Base-by-base conservation (phyloP, 2,113 vertebrate species). In the Sardina pilchardus region DNA sequence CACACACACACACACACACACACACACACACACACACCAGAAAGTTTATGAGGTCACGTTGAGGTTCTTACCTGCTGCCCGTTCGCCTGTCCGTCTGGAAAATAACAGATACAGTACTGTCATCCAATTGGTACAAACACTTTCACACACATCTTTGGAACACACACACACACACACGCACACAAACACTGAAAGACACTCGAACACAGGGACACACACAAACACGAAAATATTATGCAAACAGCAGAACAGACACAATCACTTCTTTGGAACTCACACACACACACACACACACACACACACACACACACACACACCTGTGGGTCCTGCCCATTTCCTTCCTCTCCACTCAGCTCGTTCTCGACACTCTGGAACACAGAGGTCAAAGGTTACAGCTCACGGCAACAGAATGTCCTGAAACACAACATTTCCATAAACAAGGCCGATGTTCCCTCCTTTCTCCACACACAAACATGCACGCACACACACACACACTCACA, bases 271-370 rank as follows among this genome's bases (percentile, higher is more conserved):
- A 42, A 53, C 43, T 26, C 59, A 44, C 26, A 45, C 45, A 47
- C 45, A 47, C 30, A 85, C 53, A 83, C 34, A 82, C 24, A 14
- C 3, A 85, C 24, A 34, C 45, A 30, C 45, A 75, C 36, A 75
- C 43, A 63, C 81, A 56, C 45, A 84, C n/a, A 81, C 75, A 82
- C 26, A 47, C 90, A 85, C 67, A 95, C 94, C 93, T 93, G 93
- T 91, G 91, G 91, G 92, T 93, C 93, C 91, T 87, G 90, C 89
- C 92, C 93, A 83, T 94, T 91, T 87, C 88, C 91, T 89, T 94
- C 94, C 88, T 94, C 94, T 89, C 91, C 94, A 71, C 91, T 93
- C 19, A 93, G 94, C 17, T 95, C 93, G 19, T 94, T 93, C 88
- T 96, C 94, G 83, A 95, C 94, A 83, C 89, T 90, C 95, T 96